Percentiles rank a stretch among this genome's conserved stretches.
These are phyloP conservation scores for Saguinus imperator DNA, from an alignment of 2,113 vertebrate genomes.

Conservation along the genomic window DNA sequence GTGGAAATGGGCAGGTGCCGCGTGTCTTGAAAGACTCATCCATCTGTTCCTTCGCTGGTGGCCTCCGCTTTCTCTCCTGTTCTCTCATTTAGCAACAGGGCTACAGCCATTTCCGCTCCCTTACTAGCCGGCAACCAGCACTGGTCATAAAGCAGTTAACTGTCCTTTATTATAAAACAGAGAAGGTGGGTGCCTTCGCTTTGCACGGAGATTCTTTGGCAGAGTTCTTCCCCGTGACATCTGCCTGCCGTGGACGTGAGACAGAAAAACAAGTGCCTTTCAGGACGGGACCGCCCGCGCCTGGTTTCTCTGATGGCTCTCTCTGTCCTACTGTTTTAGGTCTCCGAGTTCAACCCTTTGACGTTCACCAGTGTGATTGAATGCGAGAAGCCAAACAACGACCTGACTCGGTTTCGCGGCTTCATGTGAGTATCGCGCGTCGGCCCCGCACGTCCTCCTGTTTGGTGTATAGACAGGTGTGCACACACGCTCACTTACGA, in stretches of 20 bases:
- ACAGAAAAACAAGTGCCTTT: neutral
- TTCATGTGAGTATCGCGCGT: conserved; percentile 93
- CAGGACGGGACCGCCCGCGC: rapidly evolving
- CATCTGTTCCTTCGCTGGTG: neutral
- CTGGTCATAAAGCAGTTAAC: neutral
- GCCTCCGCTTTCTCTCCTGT: neutral
- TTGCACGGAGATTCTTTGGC: neutral
- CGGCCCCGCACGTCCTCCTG: neutral
- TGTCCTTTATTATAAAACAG: neutral
- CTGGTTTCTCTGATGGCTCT: neutral
- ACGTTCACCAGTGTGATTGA: conserved; percentile 96
- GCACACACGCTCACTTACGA: neutral
- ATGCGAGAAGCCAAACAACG: conserved; percentile 98
- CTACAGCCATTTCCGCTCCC: neutral
- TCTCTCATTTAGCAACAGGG: neutral
- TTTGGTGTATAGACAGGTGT: neutral
- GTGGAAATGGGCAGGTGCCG: conserved; percentile 57
- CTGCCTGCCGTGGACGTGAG: neutral
- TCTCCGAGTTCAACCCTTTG: conserved; percentile 94
- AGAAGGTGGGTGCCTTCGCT: neutral
- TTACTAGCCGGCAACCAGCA: neutral
- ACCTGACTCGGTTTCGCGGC: conserved; percentile 94
- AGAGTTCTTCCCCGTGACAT: neutral
- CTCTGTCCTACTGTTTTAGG: conserved; percentile 84
- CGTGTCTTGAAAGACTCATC: conserved; percentile 46